phyloP scores from a whole-genome alignment of 2,888 invertebrate genomes.

The Mamestra brassicae region DNA sequence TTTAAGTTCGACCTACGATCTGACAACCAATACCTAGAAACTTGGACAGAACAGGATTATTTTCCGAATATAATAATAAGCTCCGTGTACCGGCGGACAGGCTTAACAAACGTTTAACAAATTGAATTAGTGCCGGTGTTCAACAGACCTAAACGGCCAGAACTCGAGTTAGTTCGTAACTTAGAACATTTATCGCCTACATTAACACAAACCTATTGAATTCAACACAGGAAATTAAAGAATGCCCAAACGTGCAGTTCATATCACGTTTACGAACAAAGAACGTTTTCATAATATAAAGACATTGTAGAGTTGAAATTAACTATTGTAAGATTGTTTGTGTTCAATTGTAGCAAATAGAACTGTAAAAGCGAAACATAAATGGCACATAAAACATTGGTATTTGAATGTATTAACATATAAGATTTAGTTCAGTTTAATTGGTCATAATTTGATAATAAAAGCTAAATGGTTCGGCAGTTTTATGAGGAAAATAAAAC shows the following conservation, averaged over 20 bases:
- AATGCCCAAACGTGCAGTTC: conserved; percentile 12
- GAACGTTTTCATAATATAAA: conserved; percentile 18
- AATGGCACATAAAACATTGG: conserved; percentile 34
- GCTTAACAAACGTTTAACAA: conserved; percentile 60
- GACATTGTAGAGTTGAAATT: background rate
- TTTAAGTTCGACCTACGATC: conserved; percentile 44
- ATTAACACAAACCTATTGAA: conserved; percentile 39
- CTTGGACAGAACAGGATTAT: conserved; percentile 43
- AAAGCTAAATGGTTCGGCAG: conserved; percentile 1
- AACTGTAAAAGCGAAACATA: conserved; percentile 38
- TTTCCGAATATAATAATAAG: conserved; percentile 51
- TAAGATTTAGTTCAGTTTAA: conserved; percentile 44
- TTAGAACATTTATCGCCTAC: conserved; percentile 43
- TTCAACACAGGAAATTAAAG: conserved; percentile 19
- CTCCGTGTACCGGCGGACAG: conserved; percentile 42
- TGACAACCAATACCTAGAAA: conserved; percentile 45
- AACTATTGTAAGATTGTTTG: background rate
- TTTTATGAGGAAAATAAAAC: conserved; percentile 15
- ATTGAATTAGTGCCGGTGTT: conserved; percentile 61
- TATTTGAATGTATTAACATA: conserved; percentile 47
- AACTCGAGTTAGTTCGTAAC: conserved; percentile 40
- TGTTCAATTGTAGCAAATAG: conserved; percentile 21
- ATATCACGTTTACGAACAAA: conserved; percentile 18
- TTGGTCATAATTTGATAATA: conserved; percentile 31
- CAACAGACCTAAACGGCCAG: conserved; percentile 42